Base-by-base conservation (phyloP, 2,113 vertebrate species). In the Pelecanoides urinatrix region DNA sequence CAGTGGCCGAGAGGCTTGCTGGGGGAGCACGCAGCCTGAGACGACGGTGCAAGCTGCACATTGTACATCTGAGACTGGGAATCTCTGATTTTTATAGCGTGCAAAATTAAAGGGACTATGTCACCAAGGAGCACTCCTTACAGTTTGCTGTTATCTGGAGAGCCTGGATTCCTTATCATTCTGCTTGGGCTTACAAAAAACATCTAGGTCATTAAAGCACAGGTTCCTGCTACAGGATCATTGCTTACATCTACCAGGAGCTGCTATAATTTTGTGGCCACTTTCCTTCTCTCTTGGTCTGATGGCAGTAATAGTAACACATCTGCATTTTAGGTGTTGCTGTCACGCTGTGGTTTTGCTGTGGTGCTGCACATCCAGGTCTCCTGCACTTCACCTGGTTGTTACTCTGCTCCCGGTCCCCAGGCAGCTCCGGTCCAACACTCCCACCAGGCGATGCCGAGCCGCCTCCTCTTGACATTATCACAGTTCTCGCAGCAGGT, bases 81-180 rank as follows among this genome's bases (percentile, higher is more conserved):
- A 88, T 8, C 65, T 86, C 77, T 34, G 32, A 5, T 1, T 63
- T 72, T 10, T 17, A 12, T 4, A 6, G 59, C 0, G 0, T 20
- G 27, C 58, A 86, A 66, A 79, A 68, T 40, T 15, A 56, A 79
- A 92, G 44, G 44, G 36, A 90, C 71, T 61, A 18, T 10, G 40
- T n/a, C 58, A 83, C 44, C 58, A 34, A 44, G 40, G 40, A 34
- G 25, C 50, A 32, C 6, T 62, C 58, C 50, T 59, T 19, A 38
- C 15, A 52, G 34, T 26, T 74, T 63, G 53, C 44, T 72, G 40
- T 45, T 40, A 19, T 10, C 52, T 66, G 40, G 72, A 94, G 36
- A 83, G 32, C 68, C 50, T 19, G 42, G 12, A 15, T 70, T 52
- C 62, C 27, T 42, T 47, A 34, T 17, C 30, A 16, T 62, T 66